Base-by-base conservation (phyloP, 2,797 vertebrate genomes). In the Limosa lapponica region DNA sequence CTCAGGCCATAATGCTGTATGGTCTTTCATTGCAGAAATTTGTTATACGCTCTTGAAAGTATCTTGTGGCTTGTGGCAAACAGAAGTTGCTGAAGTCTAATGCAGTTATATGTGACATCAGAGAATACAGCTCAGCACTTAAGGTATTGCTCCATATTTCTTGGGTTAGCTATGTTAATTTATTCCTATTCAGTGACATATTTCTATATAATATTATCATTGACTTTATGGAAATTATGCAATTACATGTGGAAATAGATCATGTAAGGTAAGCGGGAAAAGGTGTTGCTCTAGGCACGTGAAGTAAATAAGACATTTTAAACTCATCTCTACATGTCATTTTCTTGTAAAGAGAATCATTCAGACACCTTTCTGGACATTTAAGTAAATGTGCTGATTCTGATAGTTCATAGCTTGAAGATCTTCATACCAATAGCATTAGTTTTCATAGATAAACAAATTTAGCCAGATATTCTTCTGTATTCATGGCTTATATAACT, bases 401-500 rank as follows among this genome's bases (percentile, higher is more conserved):
- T 73, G 13, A 55, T 70, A 71, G 39, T 51, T 81, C 36, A 19
- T 73, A 81, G n/a, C 18, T 61, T 78, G 27, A 78, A 71, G 32
- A 82, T 87, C 57, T 69, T 89, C 59, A 54, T 65, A 61, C 4
- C 10, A 36, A 37, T 46, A 81, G 3, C n/a, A 58, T 83, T n/a
- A 27, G 22, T 82, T 82, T 87, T 54, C 37, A 71, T 13, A 70
- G 30, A 57, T 58, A 93, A 94, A 93, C n/a, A 82, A 73, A 67
- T 86, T 89, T 79, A 59, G 27, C 39, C 64, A 41, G 39, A 72
- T 79, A 81, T 57, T 92, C 23, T 85, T 91, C 36, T 66, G 43
- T 75, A 91, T 95, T 95, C 87, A 51, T 57, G 54, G 36, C 25
- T 85, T 87, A 44, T 86, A 46, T 75, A 82, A 88, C 62, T 57